Percentiles rank a stretch among this genome's conserved stretches.
Conservation (phyloP, 2,888 invertebrate species). For the Tipula lateralis region DNA sequence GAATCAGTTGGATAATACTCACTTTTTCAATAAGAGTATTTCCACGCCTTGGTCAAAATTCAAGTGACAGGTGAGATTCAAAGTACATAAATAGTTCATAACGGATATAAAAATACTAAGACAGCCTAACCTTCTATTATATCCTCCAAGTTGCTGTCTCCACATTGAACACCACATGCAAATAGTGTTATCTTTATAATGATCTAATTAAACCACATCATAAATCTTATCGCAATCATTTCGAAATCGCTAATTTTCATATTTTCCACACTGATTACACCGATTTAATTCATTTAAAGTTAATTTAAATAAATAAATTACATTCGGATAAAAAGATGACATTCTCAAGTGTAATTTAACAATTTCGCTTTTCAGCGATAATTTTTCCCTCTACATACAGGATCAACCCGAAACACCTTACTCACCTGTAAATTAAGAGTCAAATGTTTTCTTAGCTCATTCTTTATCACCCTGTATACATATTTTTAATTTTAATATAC, state of each 20-base stretch:
- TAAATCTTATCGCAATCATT: conserved; percentile 5
- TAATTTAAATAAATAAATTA: not conserved
- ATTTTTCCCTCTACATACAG: not conserved
- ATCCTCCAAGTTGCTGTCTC: too few species aligned
- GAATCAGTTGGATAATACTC: too few species aligned
- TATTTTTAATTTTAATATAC: not conserved
- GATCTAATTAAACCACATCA: conserved; percentile 1
- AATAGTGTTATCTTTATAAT: not conserved
- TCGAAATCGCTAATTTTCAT: not conserved
- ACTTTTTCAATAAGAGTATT: too few species aligned
- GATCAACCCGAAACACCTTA: not conserved
- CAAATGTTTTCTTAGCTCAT: not conserved
- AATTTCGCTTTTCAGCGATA: not conserved
- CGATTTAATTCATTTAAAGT: conserved; percentile 9
- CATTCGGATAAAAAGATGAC: not conserved
- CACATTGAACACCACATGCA: not conserved
- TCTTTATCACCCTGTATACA: not conserved
- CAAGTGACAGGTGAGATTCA: too few species aligned
- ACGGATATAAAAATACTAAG: too few species aligned
- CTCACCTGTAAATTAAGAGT: too few species aligned
- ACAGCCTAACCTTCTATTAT: too few species aligned
- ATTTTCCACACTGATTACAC: not conserved
- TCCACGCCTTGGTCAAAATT: too few species aligned
- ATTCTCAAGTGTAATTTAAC: not conserved
- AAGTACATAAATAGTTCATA: too few species aligned